phyloP scores from a whole-genome alignment of 2,888 invertebrate species.

The Agrochola circellaris region DNA sequence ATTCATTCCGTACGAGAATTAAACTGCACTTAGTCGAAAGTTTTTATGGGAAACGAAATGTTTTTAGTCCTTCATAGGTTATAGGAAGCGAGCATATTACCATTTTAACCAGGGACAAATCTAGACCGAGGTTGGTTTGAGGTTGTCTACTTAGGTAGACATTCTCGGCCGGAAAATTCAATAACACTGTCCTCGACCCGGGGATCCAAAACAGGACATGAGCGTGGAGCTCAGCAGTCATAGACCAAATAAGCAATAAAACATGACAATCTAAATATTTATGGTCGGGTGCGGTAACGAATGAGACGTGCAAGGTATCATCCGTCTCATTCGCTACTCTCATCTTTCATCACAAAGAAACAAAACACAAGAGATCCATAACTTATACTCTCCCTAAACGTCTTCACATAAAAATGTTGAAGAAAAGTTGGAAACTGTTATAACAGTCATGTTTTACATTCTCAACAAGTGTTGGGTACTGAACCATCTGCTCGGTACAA shows the following conservation, averaged over 20 bases:
- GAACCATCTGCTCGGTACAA: slow-evolving; percentile 67
- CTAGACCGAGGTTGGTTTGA: background rate
- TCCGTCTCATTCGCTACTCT: slow-evolving; percentile 4
- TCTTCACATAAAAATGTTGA: slow-evolving; percentile 59
- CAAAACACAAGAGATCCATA: slow-evolving; percentile 54
- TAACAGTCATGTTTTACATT: slow-evolving; percentile 68
- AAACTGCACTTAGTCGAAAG: background rate
- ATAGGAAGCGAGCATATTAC: background rate
- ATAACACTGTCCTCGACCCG: background rate
- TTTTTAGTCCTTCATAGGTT: too few species aligned
- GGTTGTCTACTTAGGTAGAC: background rate
- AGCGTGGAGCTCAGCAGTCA: background rate
- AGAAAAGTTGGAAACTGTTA: slow-evolving; percentile 61
- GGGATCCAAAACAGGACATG: background rate
- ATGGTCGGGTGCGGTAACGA: too few species aligned
- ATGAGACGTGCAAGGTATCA: too few species aligned
- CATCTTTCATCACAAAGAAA: slow-evolving; percentile 24
- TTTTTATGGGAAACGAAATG: background rate
- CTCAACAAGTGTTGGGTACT: slow-evolving; percentile 67
- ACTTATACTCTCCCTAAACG: slow-evolving; percentile 54
- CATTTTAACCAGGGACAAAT: background rate
- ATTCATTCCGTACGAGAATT: background rate
- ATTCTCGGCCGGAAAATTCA: background rate
- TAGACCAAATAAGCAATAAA: background rate
- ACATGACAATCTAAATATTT: slow-evolving; percentile 1